Percentiles rank a stretch among this genome's conserved stretches.
Evolutionary conservation across 2,888 invertebrate species (phyloP).

Genomic region (Copidosoma aretas): DNA sequence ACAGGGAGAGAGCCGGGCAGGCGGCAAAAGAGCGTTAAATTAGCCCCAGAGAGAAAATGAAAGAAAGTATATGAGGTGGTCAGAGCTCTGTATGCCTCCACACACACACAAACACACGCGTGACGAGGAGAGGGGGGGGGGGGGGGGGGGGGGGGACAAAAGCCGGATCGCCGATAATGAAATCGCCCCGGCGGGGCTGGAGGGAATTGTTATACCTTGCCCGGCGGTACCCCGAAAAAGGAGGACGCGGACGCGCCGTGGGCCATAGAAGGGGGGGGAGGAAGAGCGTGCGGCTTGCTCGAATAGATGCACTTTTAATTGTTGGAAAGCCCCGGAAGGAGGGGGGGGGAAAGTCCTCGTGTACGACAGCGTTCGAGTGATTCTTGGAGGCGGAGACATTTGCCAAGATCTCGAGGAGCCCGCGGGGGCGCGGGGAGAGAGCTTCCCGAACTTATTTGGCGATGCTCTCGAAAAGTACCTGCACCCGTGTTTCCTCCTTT

Average conservation of each 20-base stretch:
- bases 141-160: too few relatives aligned
- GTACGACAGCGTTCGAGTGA: constrained; percentile 38
- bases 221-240: neutral
- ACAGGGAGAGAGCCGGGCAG: too few relatives aligned
- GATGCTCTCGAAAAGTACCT: constrained; percentile 28
- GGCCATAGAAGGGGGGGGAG: constrained; percentile 10
- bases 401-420: constrained; percentile 38
- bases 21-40: too few relatives aligned
- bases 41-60: too few relatives aligned
- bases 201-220: constrained; percentile 44
- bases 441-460: too few relatives aligned
- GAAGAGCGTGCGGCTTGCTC: constrained; percentile 5
- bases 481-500: too few relatives aligned
- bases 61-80: too few relatives aligned
- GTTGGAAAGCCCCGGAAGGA: constrained; percentile 24
- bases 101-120: too few relatives aligned
- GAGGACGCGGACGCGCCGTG: neutral
- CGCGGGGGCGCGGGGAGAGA: too few relatives aligned
- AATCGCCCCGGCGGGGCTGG: constrained; percentile 36
- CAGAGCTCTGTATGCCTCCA: too few relatives aligned
- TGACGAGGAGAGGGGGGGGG: constrained; percentile 28
- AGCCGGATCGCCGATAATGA: constrained; percentile 44
- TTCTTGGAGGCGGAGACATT: constrained; percentile 41
- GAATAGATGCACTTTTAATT: constrained; percentile 48
- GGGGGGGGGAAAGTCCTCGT: constrained; percentile 29